phyloP scores from a whole-genome alignment of 2,797 vertebrate genomes.

The Mormyrops boulengeri region DNA sequence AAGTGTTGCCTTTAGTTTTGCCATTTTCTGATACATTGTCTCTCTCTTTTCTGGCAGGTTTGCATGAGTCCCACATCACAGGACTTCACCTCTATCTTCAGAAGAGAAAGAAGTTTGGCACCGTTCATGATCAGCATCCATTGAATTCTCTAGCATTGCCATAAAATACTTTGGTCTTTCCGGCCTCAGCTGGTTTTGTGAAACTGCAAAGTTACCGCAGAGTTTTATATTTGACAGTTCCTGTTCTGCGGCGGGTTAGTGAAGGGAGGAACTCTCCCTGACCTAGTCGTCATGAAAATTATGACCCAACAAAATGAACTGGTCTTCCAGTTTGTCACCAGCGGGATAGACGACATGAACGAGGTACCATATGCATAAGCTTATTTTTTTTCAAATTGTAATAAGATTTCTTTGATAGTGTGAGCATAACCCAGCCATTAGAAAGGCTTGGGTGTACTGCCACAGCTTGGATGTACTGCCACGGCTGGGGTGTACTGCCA shows the following conservation, averaged over 20 bases:
- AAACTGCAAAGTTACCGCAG: slow-evolving; percentile 13
- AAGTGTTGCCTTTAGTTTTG: not conserved
- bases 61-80: slow-evolving; percentile 43
- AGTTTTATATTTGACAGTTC: slow-evolving; percentile 21
- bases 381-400: not conserved
- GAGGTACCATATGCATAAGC: slow-evolving; percentile 59
- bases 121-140: slow-evolving; percentile 44
- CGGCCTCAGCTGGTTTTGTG: slow-evolving; percentile 17
- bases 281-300: slow-evolving; percentile 64
- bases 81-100: slow-evolving; percentile 50
- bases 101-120: slow-evolving; percentile 53
- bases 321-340: slow-evolving; percentile 81
- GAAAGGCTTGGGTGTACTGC: not conserved
- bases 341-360: slow-evolving; percentile 80
- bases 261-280: slow-evolving; percentile 35
- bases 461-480: not conserved
- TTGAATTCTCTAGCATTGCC: slow-evolving; percentile 39
- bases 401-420: not conserved
- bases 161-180: not conserved
- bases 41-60: slow-evolving; percentile 45
- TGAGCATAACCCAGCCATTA: not conserved
- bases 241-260: slow-evolving; percentile 31
- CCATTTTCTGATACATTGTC: not conserved
- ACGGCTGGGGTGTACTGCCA: not conserved
- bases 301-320: slow-evolving; percentile 72